These are phyloP conservation scores for Echinarachnius parma DNA, from an alignment of 53 echinoderm and acorn worm genomes.

Conservation along the genomic window DNA sequence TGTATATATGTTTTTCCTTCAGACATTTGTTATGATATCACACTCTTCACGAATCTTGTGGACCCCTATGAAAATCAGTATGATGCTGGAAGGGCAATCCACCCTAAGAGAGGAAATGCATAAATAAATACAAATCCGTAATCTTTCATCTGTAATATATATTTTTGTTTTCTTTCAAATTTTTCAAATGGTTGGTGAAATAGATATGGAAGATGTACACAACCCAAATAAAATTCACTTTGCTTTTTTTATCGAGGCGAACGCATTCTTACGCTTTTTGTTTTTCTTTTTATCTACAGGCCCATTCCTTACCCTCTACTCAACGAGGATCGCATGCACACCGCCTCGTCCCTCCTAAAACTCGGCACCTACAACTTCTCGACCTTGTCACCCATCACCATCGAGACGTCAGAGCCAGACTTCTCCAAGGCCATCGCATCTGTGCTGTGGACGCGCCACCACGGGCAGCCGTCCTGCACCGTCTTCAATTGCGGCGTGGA, in stretches of 20 bases:
- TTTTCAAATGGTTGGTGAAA: too few relatives aligned
- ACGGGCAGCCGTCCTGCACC: neutral
- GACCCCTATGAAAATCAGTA: too few relatives aligned
- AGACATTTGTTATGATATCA: too few relatives aligned
- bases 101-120: too few relatives aligned
- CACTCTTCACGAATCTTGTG: too few relatives aligned
- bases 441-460: conserved; percentile 36
- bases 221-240: neutral
- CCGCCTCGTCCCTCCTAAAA: conserved; percentile 28
- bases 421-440: conserved; percentile 38
- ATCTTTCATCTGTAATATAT: too few relatives aligned
- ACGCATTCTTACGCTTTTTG: neutral
- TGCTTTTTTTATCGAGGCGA: too few relatives aligned
- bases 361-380: neutral
- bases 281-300: neutral
- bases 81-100: too few relatives aligned
- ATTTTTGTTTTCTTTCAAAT: too few relatives aligned
- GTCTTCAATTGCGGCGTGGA: conserved; percentile 30
- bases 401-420: conserved; percentile 32
- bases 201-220: too few relatives aligned
- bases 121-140: too few relatives aligned
- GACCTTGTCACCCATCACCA: conserved; percentile 19
- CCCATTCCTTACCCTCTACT: neutral
- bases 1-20: too few relatives aligned
- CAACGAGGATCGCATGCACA: conserved; percentile 26